phyloP scores from a whole-genome alignment of 1,140 invertebrate genomes.

The Sycophaga agraensis region DNA sequence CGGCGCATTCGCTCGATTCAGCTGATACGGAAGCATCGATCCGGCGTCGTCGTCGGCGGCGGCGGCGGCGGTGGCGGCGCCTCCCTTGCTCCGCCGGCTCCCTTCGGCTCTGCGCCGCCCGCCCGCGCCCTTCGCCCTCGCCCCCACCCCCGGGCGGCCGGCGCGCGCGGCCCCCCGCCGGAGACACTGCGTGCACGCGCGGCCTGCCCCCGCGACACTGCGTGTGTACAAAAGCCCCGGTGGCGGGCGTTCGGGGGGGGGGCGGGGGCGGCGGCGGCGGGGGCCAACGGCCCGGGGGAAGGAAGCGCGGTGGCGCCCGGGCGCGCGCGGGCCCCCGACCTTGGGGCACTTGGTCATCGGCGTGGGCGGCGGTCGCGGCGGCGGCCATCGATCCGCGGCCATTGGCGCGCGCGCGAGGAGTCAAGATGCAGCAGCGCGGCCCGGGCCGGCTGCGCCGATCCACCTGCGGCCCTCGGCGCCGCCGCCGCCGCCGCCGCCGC shows the following conservation, averaged over 20 bases:
- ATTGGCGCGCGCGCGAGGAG: constrained; percentile 48
- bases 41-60: constrained; percentile 30
- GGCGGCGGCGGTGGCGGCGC: no score
- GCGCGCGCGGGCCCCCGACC: constrained; percentile 16
- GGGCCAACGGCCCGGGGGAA: neutral
- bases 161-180: neutral
- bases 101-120: constrained; percentile 2
- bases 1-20: constrained; percentile 36
- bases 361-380: constrained; percentile 43
- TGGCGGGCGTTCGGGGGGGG: constrained; percentile 33
- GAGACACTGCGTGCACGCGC: neutral
- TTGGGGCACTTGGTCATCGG: no score
- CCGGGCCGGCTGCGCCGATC: no score
- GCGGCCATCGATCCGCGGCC: constrained; percentile 52
- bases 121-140: no score
- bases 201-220: neutral
- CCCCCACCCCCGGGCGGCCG: neutral
- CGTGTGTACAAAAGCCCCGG: constrained; percentile 10
- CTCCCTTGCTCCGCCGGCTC: constrained; percentile 14
- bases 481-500: no score
- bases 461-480: no score
- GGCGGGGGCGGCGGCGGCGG: constrained; percentile 23
- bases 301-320: neutral
- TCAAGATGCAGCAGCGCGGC: no score
- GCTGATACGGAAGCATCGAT: constrained; percentile 44